A percentile compares a stretch with the other conserved stretches of the same genome.
These are phyloP conservation scores for Euplexia lucipara DNA, from an alignment of 2,888 invertebrate genomes.

Conservation along the genomic window DNA sequence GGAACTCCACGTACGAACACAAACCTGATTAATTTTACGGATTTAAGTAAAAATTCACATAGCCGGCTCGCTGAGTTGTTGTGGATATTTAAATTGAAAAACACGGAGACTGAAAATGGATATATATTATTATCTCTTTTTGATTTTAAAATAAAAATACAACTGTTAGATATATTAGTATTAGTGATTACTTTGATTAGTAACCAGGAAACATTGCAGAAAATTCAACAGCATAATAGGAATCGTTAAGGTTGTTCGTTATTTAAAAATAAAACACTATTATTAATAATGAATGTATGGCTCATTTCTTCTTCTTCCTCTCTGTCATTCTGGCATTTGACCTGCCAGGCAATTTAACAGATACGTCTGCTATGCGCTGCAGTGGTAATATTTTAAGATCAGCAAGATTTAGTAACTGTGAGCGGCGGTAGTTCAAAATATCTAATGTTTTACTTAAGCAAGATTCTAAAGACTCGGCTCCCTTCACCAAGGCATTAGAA, in stretches of 20 bases:
- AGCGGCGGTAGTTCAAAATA: constrained; percentile 71
- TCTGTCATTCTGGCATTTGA: constrained; percentile 52
- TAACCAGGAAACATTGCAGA: not conserved
- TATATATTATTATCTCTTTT: not conserved
- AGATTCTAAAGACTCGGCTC: constrained; percentile 77
- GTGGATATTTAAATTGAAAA: not conserved
- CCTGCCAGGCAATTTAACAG: constrained; percentile 63
- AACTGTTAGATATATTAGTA: no score
- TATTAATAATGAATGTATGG: not conserved
- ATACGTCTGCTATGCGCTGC: constrained; percentile 72
- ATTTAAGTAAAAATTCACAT: not conserved
- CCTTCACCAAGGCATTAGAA: constrained; percentile 70
- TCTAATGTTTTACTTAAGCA: constrained; percentile 71
- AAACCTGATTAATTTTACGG: constrained; percentile 6
- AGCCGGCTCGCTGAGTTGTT: not conserved
- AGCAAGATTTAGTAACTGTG: constrained; percentile 72
- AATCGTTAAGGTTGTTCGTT: not conserved
- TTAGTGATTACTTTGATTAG: no score
- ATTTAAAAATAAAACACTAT: not conserved
- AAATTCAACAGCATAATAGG: no score
- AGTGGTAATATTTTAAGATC: constrained; percentile 74
- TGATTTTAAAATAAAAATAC: no score
- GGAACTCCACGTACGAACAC: not conserved
- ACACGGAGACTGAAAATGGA: not conserved
- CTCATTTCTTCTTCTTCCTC: constrained; percentile 69